These are phyloP conservation scores for Philotrypesis tridentata DNA, from an alignment of 1,140 invertebrate species.

Conservation along the genomic window DNA sequence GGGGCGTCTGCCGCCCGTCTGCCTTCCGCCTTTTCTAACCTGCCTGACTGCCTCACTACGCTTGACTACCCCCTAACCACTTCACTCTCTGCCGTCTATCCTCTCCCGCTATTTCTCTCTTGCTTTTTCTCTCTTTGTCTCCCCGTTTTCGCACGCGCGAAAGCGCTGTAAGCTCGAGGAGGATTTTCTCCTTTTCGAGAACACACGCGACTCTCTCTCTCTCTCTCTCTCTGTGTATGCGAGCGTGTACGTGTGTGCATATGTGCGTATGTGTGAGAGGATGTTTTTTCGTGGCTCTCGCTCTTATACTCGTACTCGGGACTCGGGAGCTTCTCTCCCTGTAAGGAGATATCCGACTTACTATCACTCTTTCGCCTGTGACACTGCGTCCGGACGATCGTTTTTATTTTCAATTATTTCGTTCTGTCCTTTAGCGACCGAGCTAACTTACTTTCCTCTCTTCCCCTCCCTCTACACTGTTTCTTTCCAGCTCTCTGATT, in stretches of 20 bases:
- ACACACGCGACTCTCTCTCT: not conserved
- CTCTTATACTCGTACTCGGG: not conserved
- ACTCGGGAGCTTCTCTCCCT: not conserved
- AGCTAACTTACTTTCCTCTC: not conserved
- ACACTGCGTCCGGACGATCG: not conserved
- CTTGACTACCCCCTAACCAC: conserved; percentile 59
- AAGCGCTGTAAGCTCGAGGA: not conserved
- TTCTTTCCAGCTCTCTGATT: not conserved
- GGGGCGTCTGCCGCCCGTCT: conserved; percentile 72
- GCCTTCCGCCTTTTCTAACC: conserved; percentile 62
- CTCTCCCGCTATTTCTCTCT: conserved; percentile 49
- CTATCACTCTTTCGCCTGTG: not conserved
- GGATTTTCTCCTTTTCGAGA: conserved; percentile 1
- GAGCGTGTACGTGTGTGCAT: too few relatives aligned
- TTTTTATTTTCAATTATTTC: conserved; percentile 45
- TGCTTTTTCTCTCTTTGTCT: conserved; percentile 18
- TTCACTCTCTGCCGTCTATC: conserved; percentile 51
- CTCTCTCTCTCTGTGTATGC: too few relatives aligned
- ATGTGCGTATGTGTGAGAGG: too few relatives aligned
- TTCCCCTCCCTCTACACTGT: not conserved
- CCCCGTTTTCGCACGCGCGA: conserved; percentile 26
- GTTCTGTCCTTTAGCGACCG: not conserved
- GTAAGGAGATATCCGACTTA: conserved; percentile 27
- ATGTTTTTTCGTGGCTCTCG: too few relatives aligned
- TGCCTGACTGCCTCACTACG: conserved; percentile 57